These are phyloP conservation scores for Metallyticus violacea DNA, from an alignment of 2,888 invertebrate species.

Conservation along the genomic window DNA sequence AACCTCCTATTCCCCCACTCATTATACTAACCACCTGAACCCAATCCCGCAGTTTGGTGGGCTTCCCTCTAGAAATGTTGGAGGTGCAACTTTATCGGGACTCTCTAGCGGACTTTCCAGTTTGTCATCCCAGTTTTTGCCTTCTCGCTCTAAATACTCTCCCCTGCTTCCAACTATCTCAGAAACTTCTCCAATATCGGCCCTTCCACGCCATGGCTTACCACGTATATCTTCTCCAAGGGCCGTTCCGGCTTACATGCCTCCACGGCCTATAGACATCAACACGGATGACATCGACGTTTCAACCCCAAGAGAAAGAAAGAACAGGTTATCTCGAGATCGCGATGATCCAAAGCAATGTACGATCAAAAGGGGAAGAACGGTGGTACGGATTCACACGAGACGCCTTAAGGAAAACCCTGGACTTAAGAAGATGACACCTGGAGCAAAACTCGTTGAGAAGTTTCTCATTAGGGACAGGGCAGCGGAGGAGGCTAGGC, in stretches of 20 bases:
- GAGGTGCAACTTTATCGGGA: neutral
- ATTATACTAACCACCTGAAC: slow-evolving; percentile 38
- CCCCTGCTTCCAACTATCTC: slow-evolving; percentile 74
- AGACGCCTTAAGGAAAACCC: slow-evolving; percentile 48
- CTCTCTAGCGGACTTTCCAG: neutral
- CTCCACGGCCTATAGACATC: slow-evolving; percentile 67
- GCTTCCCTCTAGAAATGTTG: neutral
- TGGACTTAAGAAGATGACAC: slow-evolving; percentile 49
- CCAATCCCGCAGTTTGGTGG: neutral
- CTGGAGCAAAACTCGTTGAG: slow-evolving; percentile 72
- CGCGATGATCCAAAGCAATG: slow-evolving; percentile 44
- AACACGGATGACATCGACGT: slow-evolving; percentile 87
- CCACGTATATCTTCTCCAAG: slow-evolving; percentile 23
- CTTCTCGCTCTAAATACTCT: slow-evolving; percentile 56
- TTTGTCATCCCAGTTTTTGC: slow-evolving; percentile 32
- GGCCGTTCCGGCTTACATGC: slow-evolving; percentile 17
- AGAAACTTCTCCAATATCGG: slow-evolving; percentile 48
- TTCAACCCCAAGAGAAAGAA: slow-evolving; percentile 52
- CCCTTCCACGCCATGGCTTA: slow-evolving; percentile 33
- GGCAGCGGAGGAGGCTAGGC: slow-evolving; percentile 16
- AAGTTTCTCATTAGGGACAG: slow-evolving; percentile 67
- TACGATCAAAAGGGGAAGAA: slow-evolving; percentile 68
- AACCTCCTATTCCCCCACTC: slow-evolving; percentile 47
- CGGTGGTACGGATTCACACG: slow-evolving; percentile 72
- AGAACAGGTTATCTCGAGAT: slow-evolving; percentile 24